Evolutionary conservation across 2,797 vertebrate genomes (phyloP), one percentile per base, ranked within the genome.

Genomic region (Tadarida brasiliensis): DNA sequence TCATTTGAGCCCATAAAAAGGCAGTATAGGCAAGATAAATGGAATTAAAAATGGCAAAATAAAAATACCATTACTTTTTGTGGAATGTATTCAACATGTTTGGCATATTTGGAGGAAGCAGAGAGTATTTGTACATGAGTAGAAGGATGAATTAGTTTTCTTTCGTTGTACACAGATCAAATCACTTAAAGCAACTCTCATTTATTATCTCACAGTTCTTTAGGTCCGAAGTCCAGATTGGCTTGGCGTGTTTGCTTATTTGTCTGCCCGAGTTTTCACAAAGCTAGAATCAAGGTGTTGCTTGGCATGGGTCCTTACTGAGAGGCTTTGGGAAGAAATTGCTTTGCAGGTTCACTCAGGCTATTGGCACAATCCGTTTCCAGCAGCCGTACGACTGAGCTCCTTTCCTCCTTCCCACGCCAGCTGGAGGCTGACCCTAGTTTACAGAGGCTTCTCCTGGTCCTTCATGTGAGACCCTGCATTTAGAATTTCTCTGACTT

Each of bases 351-450:
- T 11, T 74, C 14, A 78, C 26, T 59, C 61, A 77, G 17, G 10
- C 44, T 70, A 3, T 47, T 11, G n/a, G 24, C 11, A 78, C 12
- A 95, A n/a, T 63, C 47, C 24, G 28, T 35, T 76, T 20, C 39
- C 67, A 54, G 10, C 6, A 49, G 9, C 24, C 54, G 7, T 2
- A 74, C 16, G 15, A 68, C 0, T 11, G 2, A 76, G 30, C 1
- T 57, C 9, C 57, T 57, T 12, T 78, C 71, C 28, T 49, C 49
- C 12, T 30, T 35, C 26, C 26, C 80, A n/a, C n/a, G 12, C 10
- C 19, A 39, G 7, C 8, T 28, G 3, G 3, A 26, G 1, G 2
- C 7, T 57, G 1, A 5, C 3, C 28, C 30, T 33, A 14, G 3
- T 2, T 68, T 67, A 17, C 17, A 30, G 61, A 51, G 6, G 2